Evolutionary conservation across 2,113 vertebrate genomes (phyloP), one percentile per base, ranked within the genome.

Genomic region (Rana temporaria): DNA sequence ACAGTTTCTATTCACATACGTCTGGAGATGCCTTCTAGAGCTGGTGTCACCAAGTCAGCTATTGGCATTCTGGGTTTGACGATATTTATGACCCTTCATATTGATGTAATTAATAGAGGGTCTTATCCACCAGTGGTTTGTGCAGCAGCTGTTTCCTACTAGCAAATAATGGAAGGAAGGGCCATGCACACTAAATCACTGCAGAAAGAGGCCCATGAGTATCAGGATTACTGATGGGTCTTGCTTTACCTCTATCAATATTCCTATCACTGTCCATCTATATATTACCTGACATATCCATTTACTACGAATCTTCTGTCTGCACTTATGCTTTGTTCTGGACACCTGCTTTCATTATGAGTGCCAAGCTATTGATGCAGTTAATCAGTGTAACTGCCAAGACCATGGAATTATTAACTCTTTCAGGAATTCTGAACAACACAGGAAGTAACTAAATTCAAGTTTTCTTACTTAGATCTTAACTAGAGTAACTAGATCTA

Each of bases 61-160:
- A 48, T 77, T 78, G 60, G 69, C 32, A 55, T 12, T 20, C 18
- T 62, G 42, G 71, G 22, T 68, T 83, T 81, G 71, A 79, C 71
- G 72, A 11, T 83, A 79, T 79, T 85, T 83, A 82, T 86, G 85
- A 69, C 73, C 48, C 60, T 66, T 71, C 71, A 77, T 34, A 77
- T 24, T 75, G 79, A 79, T 81, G 60, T 32, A 81, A 77, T 88
- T 85, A 85, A 79, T 85, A 81, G 48, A 78, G 72, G 71, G 62
- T 26, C 71, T 82, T 75, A 75, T 75, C 75, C 80, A 82, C 71
- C 60, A 59, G 80, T 82, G 52, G 70, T 82, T 67, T 75, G 67
- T 59, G 80, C 55, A 75, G 53, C 70, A 82, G 80, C 70, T 82
- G 80, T 82, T 75, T 82, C 80, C 71, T 26, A 75, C 71, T 74